Percentiles rank a stretch among this genome's conserved stretches.
phyloP scores from a whole-genome alignment of 2,888 invertebrate genomes.

The Pilophorus perplexus region DNA sequence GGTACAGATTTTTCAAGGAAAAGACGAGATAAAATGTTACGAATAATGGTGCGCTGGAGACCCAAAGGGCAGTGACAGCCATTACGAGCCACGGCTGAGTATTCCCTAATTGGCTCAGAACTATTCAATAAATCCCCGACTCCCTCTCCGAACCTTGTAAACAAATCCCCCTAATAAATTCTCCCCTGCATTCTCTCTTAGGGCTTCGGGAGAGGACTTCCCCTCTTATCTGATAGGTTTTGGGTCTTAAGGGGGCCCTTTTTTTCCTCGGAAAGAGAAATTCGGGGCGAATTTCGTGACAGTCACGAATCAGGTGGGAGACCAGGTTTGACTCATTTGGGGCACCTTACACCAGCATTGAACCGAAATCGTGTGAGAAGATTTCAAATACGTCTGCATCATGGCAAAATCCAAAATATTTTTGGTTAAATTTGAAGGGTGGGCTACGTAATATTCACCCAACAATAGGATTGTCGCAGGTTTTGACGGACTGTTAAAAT shows the following conservation, averaged over 20 bases:
- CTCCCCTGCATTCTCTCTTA: constrained; percentile 23
- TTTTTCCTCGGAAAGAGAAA: background rate
- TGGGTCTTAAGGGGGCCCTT: background rate
- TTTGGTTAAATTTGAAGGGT: too few species aligned
- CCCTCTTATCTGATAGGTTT: constrained; percentile 6
- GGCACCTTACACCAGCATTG: too few species aligned
- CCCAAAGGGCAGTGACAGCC: constrained; percentile 34
- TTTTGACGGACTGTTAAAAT: too few species aligned
- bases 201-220: background rate
- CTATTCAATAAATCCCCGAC: constrained; percentile 37
- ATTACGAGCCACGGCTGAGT: constrained; percentile 25
- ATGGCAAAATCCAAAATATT: too few species aligned
- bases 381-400: too few species aligned
- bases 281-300: too few species aligned
- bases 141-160: constrained; percentile 13
- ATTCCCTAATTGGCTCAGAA: constrained; percentile 36
- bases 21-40: constrained; percentile 38
- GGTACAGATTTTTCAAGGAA: constrained; percentile 37
- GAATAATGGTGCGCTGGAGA: constrained; percentile 34
- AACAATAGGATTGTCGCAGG: too few species aligned
- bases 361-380: too few species aligned
- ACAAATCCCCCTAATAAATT: constrained; percentile 37
- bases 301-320: too few species aligned
- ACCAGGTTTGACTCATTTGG: too few species aligned
- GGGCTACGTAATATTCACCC: too few species aligned